phyloP scores from a whole-genome alignment of 2,113 vertebrate species.

The Trematocara nigrifrons region DNA sequence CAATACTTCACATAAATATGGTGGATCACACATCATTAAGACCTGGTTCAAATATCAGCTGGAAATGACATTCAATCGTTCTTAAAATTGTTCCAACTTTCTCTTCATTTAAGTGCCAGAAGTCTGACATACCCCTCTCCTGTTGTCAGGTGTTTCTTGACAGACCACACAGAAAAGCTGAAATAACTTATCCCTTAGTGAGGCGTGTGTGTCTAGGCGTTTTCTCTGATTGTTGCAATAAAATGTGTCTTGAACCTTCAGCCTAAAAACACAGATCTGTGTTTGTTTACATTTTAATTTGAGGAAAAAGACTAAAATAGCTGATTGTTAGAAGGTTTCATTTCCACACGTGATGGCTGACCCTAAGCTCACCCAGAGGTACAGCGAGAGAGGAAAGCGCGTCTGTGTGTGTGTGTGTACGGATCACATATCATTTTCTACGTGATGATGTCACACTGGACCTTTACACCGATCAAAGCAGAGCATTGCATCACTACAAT shows the following conservation, averaged over 20 bases:
- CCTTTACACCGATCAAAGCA: constrained; percentile 50
- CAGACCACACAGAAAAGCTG: background rate
- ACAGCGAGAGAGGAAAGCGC: background rate
- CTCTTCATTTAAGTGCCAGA: background rate
- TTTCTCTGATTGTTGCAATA: background rate
- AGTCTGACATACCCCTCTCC: background rate
- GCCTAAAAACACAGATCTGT: background rate
- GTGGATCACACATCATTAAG: background rate
- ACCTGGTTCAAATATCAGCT: background rate
- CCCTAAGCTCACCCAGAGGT: background rate
- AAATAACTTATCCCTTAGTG: background rate
- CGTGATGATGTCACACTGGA: constrained; percentile 51
- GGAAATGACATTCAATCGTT: background rate
- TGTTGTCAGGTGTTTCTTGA: background rate
- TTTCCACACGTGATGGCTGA: background rate
- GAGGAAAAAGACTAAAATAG: background rate
- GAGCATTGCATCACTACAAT: constrained; percentile 43
- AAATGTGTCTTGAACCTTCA: background rate
- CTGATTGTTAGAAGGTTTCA: background rate
- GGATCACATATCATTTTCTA: constrained; percentile 39
- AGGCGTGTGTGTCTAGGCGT: background rate
- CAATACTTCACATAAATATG: constrained; percentile 1
- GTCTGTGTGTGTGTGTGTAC: background rate
- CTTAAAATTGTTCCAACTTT: background rate
- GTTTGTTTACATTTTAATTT: background rate